Evolutionary conservation across 2,888 invertebrate genomes (phyloP).

Genomic region (Apamea epomidion): DNA sequence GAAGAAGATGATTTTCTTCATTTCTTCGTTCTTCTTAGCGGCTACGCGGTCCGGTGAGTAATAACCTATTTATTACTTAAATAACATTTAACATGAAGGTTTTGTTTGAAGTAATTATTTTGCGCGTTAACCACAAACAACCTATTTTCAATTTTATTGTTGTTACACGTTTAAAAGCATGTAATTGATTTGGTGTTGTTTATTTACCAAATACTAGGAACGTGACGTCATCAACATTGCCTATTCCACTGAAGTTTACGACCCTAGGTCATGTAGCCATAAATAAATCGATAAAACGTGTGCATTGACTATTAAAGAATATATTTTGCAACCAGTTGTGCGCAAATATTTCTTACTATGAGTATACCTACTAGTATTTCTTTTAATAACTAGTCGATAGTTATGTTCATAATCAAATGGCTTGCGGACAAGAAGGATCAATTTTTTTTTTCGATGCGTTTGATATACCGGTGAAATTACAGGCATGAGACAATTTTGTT

Average conservation of each 20-base stretch:
- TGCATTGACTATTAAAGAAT: slow-evolving; percentile 10
- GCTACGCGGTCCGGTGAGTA: slow-evolving; percentile 93
- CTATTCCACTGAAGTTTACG: slow-evolving; percentile 30
- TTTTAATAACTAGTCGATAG: background rate
- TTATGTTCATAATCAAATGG: background rate
- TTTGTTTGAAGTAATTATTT: background rate
- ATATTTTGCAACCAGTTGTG: background rate
- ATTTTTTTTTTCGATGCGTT: background rate
- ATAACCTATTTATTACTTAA: slow-evolving; percentile 13
- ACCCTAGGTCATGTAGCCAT: slow-evolving; percentile 37
- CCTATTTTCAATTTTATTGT: slow-evolving; percentile 1
- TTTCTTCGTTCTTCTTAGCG: slow-evolving; percentile 93
- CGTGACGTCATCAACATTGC: slow-evolving; percentile 12
- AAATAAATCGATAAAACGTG: slow-evolving; percentile 22
- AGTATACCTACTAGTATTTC: background rate
- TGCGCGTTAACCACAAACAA: background rate
- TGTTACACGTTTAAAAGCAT: slow-evolving; percentile 6
- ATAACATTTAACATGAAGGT: background rate
- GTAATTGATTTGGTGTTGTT: slow-evolving; percentile 15
- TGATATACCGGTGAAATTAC: too few species aligned
- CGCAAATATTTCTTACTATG: background rate
- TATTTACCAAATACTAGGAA: slow-evolving; percentile 8
- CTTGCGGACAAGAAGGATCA: background rate
- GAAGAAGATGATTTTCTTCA: slow-evolving; percentile 93
- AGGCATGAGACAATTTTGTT: background rate